Percentiles rank a stretch among this genome's conserved stretches.
These are phyloP conservation scores for Caranx melampygus DNA, from an alignment of 2,113 vertebrate species.

Conservation along the genomic window DNA sequence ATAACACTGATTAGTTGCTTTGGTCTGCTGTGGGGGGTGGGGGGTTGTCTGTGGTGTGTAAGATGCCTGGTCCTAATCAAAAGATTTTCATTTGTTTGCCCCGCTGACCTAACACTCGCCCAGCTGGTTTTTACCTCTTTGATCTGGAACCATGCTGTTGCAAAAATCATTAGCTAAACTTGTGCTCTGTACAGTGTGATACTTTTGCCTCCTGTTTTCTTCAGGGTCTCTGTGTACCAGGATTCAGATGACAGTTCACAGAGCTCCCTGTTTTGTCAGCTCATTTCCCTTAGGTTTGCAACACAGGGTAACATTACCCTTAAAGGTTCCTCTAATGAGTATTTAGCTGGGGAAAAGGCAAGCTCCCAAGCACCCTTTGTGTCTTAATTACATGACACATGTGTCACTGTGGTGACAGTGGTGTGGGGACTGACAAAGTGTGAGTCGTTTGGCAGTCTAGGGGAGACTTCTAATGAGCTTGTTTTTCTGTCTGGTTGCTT, in stretches of 20 bases:
- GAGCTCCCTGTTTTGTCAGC: conserved; percentile 68
- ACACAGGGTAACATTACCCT: conserved; percentile 74
- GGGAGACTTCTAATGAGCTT: conserved; percentile 79
- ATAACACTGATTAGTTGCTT: conserved; percentile 28
- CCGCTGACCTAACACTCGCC: conserved; percentile 35
- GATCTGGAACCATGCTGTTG: conserved; percentile 57
- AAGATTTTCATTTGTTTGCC: conserved; percentile 42
- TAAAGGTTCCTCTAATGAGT: conserved; percentile 82
- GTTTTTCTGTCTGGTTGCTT: conserved; percentile 74
- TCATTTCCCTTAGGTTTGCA: conserved; percentile 71
- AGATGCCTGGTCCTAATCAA: conserved; percentile 41
- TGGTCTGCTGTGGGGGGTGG: background rate
- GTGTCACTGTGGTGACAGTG: conserved; percentile 79
- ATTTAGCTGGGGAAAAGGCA: conserved; percentile 76
- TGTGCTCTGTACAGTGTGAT: background rate
- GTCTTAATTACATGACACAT: conserved; percentile 75
- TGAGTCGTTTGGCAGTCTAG: conserved; percentile 46
- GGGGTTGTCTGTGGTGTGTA: conserved; percentile 3
- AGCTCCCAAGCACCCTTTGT: conserved; percentile 64
- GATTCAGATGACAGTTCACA: conserved; percentile 46
- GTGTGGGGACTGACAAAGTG: conserved; percentile 68
- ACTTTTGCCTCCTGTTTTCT: background rate
- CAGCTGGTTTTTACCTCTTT: conserved; percentile 35
- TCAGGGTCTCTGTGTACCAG: conserved; percentile 31
- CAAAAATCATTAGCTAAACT: conserved; percentile 54